Evolutionary conservation across 2,797 vertebrate species (phyloP), one percentile per base, ranked within the genome.

Genomic region (Pseudopleuronectes americanus): DNA sequence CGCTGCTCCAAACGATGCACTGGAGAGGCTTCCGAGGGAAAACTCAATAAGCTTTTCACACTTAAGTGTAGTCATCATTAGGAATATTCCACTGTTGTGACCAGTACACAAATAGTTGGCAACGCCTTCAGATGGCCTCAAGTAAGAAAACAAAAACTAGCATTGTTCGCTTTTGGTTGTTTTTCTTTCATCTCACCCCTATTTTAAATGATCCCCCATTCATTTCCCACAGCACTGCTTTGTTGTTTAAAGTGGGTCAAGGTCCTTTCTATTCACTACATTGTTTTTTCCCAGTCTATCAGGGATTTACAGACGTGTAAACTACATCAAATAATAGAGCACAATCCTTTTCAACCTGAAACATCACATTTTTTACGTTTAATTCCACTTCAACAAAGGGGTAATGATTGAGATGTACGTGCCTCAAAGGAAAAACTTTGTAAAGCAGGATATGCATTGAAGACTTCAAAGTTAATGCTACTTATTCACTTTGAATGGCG

Each of bases 21-120:
- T 38, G 64, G 89, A 87, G 91, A 92, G 83, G 69, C 73, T 87
- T 91, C 81, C 80, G 51, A 66, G 76, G 88, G 79, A 89, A 92
- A 93, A 86, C 89, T 88, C 88, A 90, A 90, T 90, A 91, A 92
- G 91, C 89, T 89, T 84, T 88, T 92, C 87, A 86, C 88, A 88
- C 80, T 91, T 86, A 90, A 86, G 80, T 76, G 80, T 81, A 89
- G 84, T 90, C 92, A 89, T 92, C 85, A 90, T 90, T 81, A 86
- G 72, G 80, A 74, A 84, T 88, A 92, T 93, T 92, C 90, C 90
- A 89, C 86, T 76, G 80, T 58, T 62, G 77, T 87, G 88, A 88
- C 78, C 84, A 84, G 72, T 82, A 81, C 57, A 81, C 57, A 71
- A 84, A 78, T 87, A 85, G 74, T 89, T 89, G 87, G 77, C 64